Evolutionary conservation across 2,888 invertebrate genomes (phyloP), one percentile per base, ranked within the genome.

Genomic region (Drosophila longiperda): DNA sequence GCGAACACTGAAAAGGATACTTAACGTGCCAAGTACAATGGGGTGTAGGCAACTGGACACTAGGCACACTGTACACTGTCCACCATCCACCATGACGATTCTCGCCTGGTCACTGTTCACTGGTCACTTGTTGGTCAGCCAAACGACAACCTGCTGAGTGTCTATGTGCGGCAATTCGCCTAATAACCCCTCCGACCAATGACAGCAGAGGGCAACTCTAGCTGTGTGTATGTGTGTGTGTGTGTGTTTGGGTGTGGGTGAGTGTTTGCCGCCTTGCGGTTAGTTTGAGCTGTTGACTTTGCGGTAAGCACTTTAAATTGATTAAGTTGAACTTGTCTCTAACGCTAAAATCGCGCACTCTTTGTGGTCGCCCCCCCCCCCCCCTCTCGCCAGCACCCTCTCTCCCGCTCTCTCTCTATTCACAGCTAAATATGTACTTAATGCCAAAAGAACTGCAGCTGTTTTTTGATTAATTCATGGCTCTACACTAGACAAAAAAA

Each of bases 311-410:
- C 86, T 85, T 85, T 85, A 85, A 85, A 89, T 85, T 85, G 90
- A 85, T 85, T 89, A 89, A 89, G 90, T 87, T 89, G 77, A 89
- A 82, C 90, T 85, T 87, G 88, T 85, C 90, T 84, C 87, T 67
- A 66, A 69, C 77, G 59, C 70, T 78, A 66, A 66, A 70, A 62
- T 73, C 67, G 67, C 54, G 61, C 32, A 20, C 33, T 15, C 20
- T 33, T 53, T 57, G 61, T 45, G 54, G 75, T 66, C 34, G n/a
- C 11, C 36, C 5, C 20, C 48, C 32, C 34, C n/a, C n/a, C 29
- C 52, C 48, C 32, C 34, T 12, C 50, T 23, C 17, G 1, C 12
- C n/a, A 23, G 33, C 11, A 20, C 6, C 1, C 49, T 23, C 20
- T 42, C 34, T 34, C 48, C n/a, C 45, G n/a, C 57, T 64, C 48